Conservation (phyloP, 2,113 vertebrate species). For the Otolemur garnettii region DNA sequence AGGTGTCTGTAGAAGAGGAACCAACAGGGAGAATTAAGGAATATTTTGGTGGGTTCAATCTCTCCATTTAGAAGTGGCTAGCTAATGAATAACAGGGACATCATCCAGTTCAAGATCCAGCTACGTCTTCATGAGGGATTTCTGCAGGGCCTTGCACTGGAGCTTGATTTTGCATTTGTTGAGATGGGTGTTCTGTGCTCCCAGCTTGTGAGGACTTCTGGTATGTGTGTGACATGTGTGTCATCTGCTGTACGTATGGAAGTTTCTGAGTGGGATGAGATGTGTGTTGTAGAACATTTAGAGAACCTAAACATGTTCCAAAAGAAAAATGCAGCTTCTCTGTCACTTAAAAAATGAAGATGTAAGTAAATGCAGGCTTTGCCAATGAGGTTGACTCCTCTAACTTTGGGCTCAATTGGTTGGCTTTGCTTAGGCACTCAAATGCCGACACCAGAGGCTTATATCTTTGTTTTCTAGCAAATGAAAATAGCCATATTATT, state of each 20-base stretch:
- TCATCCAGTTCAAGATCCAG: neutral
- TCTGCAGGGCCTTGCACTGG: neutral
- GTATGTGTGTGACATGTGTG: accelerated
- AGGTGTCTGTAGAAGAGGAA: neutral
- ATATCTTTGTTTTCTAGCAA: neutral
- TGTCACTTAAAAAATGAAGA: neutral
- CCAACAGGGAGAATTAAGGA: neutral
- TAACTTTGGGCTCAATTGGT: accelerated
- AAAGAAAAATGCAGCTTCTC: neutral
- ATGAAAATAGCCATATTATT: neutral
- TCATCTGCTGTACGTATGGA: too few relatives aligned
- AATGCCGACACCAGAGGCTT: too few relatives aligned
- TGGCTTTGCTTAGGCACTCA: neutral
- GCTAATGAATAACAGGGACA: neutral
- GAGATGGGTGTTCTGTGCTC: neutral
- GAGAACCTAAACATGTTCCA: neutral
- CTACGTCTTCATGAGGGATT: neutral
- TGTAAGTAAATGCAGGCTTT: neutral
- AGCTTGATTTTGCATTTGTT: neutral
- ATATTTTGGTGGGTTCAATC: neutral
- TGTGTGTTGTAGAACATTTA: neutral
- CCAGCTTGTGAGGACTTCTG: neutral
- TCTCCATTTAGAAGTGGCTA: neutral
- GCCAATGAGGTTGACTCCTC: too few relatives aligned
- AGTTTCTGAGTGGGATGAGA: neutral